Percentiles rank a stretch among this genome's conserved stretches.
Conservation (phyloP, 2,113 vertebrate species). For the Psilopogon haemacephalus region DNA sequence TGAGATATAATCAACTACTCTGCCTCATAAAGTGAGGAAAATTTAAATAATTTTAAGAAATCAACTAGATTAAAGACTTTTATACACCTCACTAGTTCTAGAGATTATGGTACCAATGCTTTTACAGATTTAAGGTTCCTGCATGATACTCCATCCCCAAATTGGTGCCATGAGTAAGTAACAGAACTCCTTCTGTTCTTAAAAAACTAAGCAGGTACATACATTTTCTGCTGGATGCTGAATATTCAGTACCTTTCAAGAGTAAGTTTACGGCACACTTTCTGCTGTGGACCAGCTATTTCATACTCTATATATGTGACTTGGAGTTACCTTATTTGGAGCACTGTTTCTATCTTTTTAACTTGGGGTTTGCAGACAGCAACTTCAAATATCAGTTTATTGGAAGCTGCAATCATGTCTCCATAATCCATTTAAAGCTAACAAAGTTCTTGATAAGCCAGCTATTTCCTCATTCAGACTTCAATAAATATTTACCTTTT, state of each 20-base stretch:
- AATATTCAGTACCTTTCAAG: not conserved
- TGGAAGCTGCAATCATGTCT: not conserved
- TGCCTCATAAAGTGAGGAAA: not conserved
- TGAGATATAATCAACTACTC: not conserved
- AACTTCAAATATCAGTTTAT: not conserved
- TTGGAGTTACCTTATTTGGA: not conserved
- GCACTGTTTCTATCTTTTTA: not conserved
- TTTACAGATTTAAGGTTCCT: not conserved
- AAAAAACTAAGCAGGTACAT: not conserved
- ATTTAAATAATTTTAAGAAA: not conserved
- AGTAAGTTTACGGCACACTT: not conserved
- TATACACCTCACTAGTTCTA: not conserved
- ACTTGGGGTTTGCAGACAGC: not conserved
- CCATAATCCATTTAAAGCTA: not conserved
- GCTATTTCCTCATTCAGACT: not conserved
- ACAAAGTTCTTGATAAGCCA: not conserved
- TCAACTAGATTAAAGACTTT: not conserved
- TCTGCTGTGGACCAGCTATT: not conserved
- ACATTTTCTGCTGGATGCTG: not conserved
- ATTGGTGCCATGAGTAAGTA: not conserved
- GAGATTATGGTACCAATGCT: not conserved
- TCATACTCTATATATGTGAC: not conserved
- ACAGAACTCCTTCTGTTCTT: not conserved
- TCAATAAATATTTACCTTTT: not conserved
- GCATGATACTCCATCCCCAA: not conserved